These are phyloP conservation scores for Cyrtonyx montezumae DNA, from an alignment of 2,113 vertebrate species.

Conservation along the genomic window DNA sequence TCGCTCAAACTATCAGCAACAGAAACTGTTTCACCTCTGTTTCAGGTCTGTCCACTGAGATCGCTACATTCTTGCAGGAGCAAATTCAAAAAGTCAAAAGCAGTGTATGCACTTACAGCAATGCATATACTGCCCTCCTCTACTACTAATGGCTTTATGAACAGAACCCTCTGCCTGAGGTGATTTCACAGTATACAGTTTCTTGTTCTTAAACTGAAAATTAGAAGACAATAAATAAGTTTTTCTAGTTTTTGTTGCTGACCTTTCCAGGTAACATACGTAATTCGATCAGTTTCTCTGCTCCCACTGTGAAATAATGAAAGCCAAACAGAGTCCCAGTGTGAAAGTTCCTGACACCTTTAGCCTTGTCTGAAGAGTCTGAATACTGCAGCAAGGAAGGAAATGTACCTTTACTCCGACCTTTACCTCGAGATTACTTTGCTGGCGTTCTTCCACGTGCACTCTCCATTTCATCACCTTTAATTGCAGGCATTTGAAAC, in stretches of 20 bases:
- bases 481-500: background rate
- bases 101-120: background rate
- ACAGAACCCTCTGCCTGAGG: background rate
- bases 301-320: background rate
- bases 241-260: background rate
- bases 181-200: fast-evolving
- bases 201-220: background rate
- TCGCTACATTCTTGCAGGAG: background rate
- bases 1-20: background rate
- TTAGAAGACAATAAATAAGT: background rate
- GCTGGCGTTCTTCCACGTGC: background rate
- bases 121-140: fast-evolving
- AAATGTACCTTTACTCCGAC: background rate
- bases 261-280: no score
- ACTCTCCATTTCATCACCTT: background rate
- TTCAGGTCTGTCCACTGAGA: background rate
- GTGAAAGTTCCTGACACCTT: background rate
- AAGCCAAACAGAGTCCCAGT: background rate
- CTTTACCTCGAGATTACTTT: background rate
- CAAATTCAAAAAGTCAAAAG: background rate
- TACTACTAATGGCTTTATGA: background rate
- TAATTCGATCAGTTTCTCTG: background rate
- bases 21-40: background rate
- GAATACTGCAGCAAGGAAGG: background rate
- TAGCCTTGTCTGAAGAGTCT: fast-evolving